phyloP scores from a whole-genome alignment of 92 coral and sea anemone species.

The Anthopleura xanthogrammica region DNA sequence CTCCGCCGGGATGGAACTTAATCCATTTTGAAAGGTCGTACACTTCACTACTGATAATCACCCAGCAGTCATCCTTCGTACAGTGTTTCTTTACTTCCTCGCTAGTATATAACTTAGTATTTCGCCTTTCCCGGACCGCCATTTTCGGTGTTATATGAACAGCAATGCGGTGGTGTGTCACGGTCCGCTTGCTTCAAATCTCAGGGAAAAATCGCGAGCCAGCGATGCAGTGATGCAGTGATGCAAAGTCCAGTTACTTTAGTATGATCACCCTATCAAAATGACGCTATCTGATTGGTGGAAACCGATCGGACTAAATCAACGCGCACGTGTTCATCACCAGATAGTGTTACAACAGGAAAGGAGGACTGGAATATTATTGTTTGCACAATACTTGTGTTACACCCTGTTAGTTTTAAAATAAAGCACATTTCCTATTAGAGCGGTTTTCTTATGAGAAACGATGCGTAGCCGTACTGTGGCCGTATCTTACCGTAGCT shows the following conservation, averaged over 20 bases:
- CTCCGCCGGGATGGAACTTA: conserved; percentile 92
- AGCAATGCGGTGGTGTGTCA: background rate
- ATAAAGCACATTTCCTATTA: too few relatives aligned
- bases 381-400: too few relatives aligned
- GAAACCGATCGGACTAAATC: background rate
- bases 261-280: background rate
- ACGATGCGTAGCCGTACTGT: too few relatives aligned
- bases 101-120: conserved; percentile 49
- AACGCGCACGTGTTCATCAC: background rate
- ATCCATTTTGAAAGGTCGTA: conserved; percentile 93
- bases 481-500: too few relatives aligned
- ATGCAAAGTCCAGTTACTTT: background rate
- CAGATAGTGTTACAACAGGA: too few relatives aligned
- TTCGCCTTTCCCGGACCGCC: conserved; percentile 26
- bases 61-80: conserved; percentile 85
- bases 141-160: background rate
- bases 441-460: too few relatives aligned
- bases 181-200: background rate
- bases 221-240: background rate
- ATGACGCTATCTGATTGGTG: background rate
- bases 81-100: conserved; percentile 83
- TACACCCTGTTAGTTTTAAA: too few relatives aligned
- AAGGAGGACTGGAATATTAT: too few relatives aligned
- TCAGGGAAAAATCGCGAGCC: background rate
- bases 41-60: conserved; percentile 77